A percentile compares a stretch with the other conserved stretches of the same genome.
These are phyloP conservation scores for Drosophila kurseongensis DNA, from an alignment of 1,140 invertebrate species.

Conservation along the genomic window DNA sequence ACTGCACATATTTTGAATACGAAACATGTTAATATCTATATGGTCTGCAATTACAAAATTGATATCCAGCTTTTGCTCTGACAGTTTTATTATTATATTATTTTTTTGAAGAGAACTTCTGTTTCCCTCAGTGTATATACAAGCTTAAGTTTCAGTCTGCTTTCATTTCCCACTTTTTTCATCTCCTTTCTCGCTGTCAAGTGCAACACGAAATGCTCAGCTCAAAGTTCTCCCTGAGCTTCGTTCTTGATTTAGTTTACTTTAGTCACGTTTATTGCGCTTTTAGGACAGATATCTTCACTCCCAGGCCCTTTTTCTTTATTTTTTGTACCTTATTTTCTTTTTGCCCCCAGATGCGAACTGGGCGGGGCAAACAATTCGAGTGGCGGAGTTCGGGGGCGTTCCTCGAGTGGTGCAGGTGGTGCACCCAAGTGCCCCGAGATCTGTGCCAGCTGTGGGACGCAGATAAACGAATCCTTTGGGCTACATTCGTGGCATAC, in stretches of 20 bases:
- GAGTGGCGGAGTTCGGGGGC: conserved; percentile 22
- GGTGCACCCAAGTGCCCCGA: conserved; percentile 27
- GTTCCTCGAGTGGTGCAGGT: conserved; percentile 30
- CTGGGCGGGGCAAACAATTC: conserved; percentile 13
- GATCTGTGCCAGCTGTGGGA: conserved; percentile 17
- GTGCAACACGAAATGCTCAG: conserved; percentile 48
- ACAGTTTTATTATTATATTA: no score
- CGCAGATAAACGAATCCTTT: conserved; percentile 31
- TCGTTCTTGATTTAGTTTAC: conserved; percentile 56
- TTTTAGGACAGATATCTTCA: conserved; percentile 47
- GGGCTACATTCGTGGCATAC: conserved; percentile 14
- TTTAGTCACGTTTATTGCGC: conserved; percentile 57
- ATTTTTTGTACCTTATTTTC: no score
- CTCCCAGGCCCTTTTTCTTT: neutral
- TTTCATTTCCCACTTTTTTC: neutral
- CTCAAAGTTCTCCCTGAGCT: conserved; percentile 36
- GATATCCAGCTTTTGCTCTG: neutral
- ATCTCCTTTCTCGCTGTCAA: conserved; percentile 29
- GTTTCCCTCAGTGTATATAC: conserved; percentile 13
- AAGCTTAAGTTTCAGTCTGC: conserved; percentile 3
- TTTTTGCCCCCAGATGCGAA: neutral
- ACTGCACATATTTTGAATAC: no score
- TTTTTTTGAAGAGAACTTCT: neutral
- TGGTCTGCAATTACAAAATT: neutral
- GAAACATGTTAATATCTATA: neutral